phyloP scores from a whole-genome alignment of 2,797 vertebrate species.

The Ctenopoma kingsleyae region DNA sequence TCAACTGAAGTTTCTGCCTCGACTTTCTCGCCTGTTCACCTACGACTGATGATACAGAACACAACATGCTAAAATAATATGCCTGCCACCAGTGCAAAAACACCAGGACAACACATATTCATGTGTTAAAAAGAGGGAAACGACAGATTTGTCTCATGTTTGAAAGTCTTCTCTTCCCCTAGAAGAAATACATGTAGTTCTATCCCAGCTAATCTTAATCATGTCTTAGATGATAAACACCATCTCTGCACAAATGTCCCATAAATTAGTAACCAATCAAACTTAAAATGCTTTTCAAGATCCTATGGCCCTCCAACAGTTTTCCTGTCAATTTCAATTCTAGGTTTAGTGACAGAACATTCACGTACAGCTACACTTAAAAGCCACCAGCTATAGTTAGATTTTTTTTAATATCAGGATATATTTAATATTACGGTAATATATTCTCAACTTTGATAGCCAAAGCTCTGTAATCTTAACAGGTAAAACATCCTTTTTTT shows the following conservation, averaged over 20 bases:
- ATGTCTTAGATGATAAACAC: background rate
- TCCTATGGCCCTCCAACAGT: background rate
- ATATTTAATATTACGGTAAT: too few relatives aligned
- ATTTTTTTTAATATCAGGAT: too few relatives aligned
- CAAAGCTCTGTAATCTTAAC: background rate
- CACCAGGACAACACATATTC: background rate
- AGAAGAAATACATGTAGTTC: background rate
- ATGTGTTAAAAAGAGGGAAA: background rate
- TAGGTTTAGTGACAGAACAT: background rate
- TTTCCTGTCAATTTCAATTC: background rate
- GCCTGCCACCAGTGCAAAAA: background rate
- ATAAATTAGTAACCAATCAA: background rate
- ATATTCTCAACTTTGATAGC: too few relatives aligned
- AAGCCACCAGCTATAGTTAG: too few relatives aligned
- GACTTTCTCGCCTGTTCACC: conserved; percentile 1
- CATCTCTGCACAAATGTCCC: background rate
- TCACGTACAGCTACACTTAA: background rate
- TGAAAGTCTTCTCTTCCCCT: background rate
- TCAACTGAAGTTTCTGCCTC: background rate
- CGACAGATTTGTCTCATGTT: background rate
- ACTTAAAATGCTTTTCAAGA: background rate
- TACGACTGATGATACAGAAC: background rate
- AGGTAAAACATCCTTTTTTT: background rate
- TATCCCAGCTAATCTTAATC: background rate
- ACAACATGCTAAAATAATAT: background rate